Evolutionary conservation across 2,797 vertebrate genomes (phyloP), one percentile per base, ranked within the genome.

Genomic region (Ctenopoma multispine): DNA sequence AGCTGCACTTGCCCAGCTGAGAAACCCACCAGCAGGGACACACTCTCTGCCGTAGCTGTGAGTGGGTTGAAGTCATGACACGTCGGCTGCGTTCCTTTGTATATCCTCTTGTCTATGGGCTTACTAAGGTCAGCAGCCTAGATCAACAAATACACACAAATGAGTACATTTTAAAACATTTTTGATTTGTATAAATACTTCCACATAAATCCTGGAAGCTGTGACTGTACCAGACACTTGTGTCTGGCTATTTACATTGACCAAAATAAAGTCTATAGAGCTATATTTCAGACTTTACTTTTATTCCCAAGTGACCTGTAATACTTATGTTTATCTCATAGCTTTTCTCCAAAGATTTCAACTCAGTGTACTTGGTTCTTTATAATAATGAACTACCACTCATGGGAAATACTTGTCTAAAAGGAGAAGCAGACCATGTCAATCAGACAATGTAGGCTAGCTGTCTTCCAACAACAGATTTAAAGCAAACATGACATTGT

Each of bases 1-100:
- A 99, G 97, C 89, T 99, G 97, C 88, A 99, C 97, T 94, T 99
- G 98, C 77, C 98, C 98, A 14, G 98, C 98, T 14, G 98, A 99
- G 94, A 99, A 99, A 84, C 98, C 98, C 90, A 99, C 98, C 77
- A 99, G 96, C 88, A 99, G 94, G 77, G 96, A 99, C 21, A 99
- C 98, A 23, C 97, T 99, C 91, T 99, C 97, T 36, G 97, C 96
- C 47, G 97, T 99, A 53, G 98, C 98, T 40, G 97, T 98, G 87
- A 98, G 95, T 81, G 97, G 96, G 93, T 98, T 99, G 95, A 99
- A 99, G 94, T 99, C 98, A 87, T 99, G 98, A 92, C 98, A 99
- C 14, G 98, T 99, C 46, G 98, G 98, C 86, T 99, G 98, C 89
- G 98, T 99, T 95, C 98, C 98, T 95, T 99, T 99, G 95, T 99